These are phyloP conservation scores for Thamnophis elegans DNA, from an alignment of 2,797 vertebrate species.

Conservation along the genomic window DNA sequence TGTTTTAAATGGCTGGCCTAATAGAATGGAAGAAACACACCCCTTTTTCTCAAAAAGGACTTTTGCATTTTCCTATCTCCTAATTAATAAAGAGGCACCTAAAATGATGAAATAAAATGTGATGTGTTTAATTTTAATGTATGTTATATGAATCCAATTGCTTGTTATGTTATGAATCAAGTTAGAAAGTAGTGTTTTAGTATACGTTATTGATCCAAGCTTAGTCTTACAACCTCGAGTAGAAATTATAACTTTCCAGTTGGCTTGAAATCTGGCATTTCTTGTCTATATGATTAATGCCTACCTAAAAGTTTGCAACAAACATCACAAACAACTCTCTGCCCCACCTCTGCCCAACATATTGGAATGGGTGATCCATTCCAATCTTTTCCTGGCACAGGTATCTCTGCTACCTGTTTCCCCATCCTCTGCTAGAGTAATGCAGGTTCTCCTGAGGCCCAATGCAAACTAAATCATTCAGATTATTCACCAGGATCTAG, in stretches of 20 bases:
- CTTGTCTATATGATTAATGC: not conserved
- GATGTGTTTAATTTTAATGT: not conserved
- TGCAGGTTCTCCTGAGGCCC: slow-evolving; percentile 38
- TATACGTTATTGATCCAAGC: not conserved
- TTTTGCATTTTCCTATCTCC: not conserved
- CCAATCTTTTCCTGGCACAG: slow-evolving; percentile 33
- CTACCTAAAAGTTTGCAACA: slow-evolving; percentile 20
- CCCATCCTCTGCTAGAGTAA: slow-evolving; percentile 56
- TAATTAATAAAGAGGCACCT: not conserved
- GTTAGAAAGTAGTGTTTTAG: not conserved
- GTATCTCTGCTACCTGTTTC: slow-evolving; percentile 7
- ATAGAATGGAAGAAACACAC: not conserved
- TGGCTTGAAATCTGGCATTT: not conserved
- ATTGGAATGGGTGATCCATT: slow-evolving; percentile 13
- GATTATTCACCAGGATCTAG: not conserved
- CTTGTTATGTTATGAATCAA: not conserved
- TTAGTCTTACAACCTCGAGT: not conserved
- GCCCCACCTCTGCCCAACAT: not conserved
- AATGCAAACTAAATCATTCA: not conserved
- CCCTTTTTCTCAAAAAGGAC: not conserved
- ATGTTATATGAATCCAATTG: not conserved
- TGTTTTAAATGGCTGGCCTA: not conserved
- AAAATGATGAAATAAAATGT: not conserved
- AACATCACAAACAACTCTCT: slow-evolving; percentile 36
- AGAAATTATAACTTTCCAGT: not conserved